Evolutionary conservation across 2,888 invertebrate species (phyloP), one percentile per base, ranked within the genome.

Genomic region (Meganola albula): DNA sequence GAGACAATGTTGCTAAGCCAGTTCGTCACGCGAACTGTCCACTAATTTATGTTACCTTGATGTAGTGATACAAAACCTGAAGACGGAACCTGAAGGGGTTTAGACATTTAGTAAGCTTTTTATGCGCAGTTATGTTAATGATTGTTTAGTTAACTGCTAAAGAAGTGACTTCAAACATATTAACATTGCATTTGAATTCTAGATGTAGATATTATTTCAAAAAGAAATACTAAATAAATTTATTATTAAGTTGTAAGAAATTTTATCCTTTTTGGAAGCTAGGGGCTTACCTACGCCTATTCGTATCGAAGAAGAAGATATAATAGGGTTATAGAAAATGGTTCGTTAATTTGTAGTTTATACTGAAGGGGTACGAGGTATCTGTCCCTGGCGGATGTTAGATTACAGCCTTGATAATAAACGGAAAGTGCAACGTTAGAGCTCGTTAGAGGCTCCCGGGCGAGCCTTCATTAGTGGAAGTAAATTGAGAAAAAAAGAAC

Each of bases 31-130:
- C 84, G 77, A 85, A 68, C 74, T 76, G 75, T 76, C 75, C 74
- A 73, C 77, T 82, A 80, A 84, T 83, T 84, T 83, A 84, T 83
- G 82, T 79, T 74, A 79, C 74, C 68, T 74, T 79, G 82, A 83
- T 83, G 78, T 69, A 62, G 74, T 80, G 83, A 82, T 74, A 73
- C 63, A 63, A 39, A 44, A 62, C 54, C 53, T 52, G 66, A 57
- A 63, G 67, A 69, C 63, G 66, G 62, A 61, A 64, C 67, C 71
- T 68, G 42, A 34, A 35, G 37, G 31, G 29, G 39, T 32, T 37
- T 33, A 38, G 46, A n/a, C n/a, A n/a, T n/a, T n/a, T n/a, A n/a
- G 34, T 31, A 41, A 44, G 44, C 44, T 44, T 53, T 57, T 52
- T 53, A 50, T 50, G 43, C 42, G 35, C 62, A 52, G 64, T 70